These are phyloP conservation scores for Epinephelus lanceolatus DNA, from an alignment of 2,113 vertebrate species.

Conservation along the genomic window DNA sequence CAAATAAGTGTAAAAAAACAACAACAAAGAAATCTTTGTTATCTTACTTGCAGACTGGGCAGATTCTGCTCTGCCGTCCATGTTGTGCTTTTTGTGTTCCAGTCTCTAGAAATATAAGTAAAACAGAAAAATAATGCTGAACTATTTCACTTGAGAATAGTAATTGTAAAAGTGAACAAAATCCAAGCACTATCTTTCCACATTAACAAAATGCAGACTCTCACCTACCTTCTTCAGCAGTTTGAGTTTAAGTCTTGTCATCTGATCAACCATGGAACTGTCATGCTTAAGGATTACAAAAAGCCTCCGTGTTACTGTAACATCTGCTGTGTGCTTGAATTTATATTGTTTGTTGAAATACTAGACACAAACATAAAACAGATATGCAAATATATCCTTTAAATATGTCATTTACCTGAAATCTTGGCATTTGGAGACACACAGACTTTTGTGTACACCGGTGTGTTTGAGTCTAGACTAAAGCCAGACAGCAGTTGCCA, in stretches of 20 bases:
- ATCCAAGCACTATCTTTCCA: background rate
- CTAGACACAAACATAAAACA: background rate
- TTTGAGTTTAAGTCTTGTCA: slow-evolving; percentile 85
- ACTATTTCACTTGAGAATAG: background rate
- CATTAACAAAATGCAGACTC: background rate
- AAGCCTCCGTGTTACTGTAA: background rate
- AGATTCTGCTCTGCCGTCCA: slow-evolving; percentile 73
- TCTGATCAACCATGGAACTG: slow-evolving; percentile 81
- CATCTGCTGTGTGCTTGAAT: background rate
- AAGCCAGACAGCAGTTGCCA: slow-evolving; percentile 61
- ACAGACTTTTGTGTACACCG: background rate
- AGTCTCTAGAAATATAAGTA: slow-evolving; percentile 82
- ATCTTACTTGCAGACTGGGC: slow-evolving; percentile 79
- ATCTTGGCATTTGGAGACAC: slow-evolving; percentile 28
- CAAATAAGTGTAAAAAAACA: no score
- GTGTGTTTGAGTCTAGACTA: slow-evolving; percentile 29
- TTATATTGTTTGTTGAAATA: background rate
- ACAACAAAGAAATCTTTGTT: slow-evolving; percentile 1
- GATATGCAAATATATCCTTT: background rate
- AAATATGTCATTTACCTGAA: slow-evolving; percentile 27
- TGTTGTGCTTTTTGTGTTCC: slow-evolving; percentile 82
- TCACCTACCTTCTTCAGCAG: slow-evolving; percentile 87
- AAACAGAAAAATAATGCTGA: background rate
- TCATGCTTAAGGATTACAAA: slow-evolving; percentile 64
- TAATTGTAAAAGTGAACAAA: background rate